Conservation (phyloP, 2,113 vertebrate species). For the Melanocharis versteri region DNA sequence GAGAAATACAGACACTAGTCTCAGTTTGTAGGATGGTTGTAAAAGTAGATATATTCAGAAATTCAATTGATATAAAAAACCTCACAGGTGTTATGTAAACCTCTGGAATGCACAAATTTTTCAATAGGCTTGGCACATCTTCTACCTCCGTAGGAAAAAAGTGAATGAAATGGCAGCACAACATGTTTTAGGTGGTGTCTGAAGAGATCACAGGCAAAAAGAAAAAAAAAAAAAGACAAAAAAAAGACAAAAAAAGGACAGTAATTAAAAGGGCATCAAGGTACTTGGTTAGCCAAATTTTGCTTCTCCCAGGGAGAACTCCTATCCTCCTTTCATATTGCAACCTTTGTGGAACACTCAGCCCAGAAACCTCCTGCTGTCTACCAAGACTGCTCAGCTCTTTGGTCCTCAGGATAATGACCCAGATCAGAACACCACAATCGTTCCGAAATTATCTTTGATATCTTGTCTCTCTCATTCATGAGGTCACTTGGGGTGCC, state of each 20-base stretch:
- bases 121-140: not conserved
- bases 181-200: not conserved
- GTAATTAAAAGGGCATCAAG: not conserved
- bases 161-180: not conserved
- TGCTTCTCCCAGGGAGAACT: not conserved
- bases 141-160: not conserved
- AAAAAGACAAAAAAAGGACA: not conserved
- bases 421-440: not conserved
- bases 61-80: not conserved
- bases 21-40: not conserved
- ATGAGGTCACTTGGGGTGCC: not conserved
- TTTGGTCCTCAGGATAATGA: not conserved
- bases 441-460: not conserved
- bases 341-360: not conserved
- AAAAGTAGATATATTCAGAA: not conserved
- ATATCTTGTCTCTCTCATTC: not conserved
- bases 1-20: not conserved
- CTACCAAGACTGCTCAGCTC: not conserved
- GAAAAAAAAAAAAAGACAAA: no score
- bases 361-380: not conserved
- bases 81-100: not conserved
- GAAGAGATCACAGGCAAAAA: not conserved
- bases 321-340: not conserved
- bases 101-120: not conserved
- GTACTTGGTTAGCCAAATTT: not conserved